Base-by-base conservation (phyloP, 1,140 invertebrate genomes). In the Microplitis mediator region DNA sequence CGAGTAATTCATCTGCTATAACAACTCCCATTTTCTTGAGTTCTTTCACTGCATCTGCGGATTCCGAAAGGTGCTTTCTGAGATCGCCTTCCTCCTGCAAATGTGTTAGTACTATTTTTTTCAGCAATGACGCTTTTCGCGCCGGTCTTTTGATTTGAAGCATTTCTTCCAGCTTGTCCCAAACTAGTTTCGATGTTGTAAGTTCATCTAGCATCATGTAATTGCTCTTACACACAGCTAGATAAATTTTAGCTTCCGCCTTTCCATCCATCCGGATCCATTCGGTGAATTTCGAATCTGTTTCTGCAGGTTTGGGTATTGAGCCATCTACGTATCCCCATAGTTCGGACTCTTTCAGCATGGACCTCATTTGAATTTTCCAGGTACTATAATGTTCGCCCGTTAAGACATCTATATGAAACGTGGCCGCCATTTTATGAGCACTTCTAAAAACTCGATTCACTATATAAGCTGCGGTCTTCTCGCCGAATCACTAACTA, bases 61-160 rank as follows among this genome's bases (percentile, higher is more conserved):
- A 74, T 4, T 65, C 54, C 8, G 36, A 16, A 4, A 74, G 1
- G 36, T 74, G 72, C 9, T 34, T 4, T 70, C 62, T 35, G 5
- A 74, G 3, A 36, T 70, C 51, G n/a, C 74, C 75, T 8, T 71
- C 76, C 16, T 80, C 77, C 14, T 63, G 11, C 77, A 81, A 79
- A 32, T 74, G 68, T n/a, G 67, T 52, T 4, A 77, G 54, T 16
- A 74, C 52, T 4, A 76, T 60, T 73, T 69, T 65, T 58, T 77
- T 80, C 32, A 79, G 39, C 14, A 77, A 58, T n/a, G 36, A 74
- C 13, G 75, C 74, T 75, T 77, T 80, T 61, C 76, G 64, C 36
- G 76, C 76, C 32, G 77, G 73, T 36, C 77, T 74, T 32, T 66
- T 16, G 74, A 80, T 67, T 77, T 36, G 65, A 72, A 77, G 16